Conservation (phyloP, 2,797 vertebrate species). For the Onychomys leucogaster region DNA sequence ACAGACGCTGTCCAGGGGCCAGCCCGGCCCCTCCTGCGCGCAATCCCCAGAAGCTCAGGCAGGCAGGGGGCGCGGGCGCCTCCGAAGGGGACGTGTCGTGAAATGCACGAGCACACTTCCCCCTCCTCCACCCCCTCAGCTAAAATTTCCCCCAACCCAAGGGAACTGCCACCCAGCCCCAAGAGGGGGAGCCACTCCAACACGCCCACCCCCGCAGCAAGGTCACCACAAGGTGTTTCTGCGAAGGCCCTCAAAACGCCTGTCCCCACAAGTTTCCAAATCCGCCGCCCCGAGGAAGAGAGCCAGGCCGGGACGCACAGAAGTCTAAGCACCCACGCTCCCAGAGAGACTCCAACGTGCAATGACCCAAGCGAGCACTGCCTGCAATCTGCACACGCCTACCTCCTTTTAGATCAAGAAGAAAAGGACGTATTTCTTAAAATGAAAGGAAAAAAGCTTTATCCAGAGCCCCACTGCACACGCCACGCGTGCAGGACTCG, state of each 20-base stretch:
- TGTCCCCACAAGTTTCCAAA: conserved; percentile 36
- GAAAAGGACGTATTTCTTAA: background rate
- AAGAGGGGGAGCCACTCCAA: background rate
- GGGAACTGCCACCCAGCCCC: background rate
- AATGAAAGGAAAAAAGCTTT: background rate
- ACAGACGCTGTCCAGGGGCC: conserved; percentile 57
- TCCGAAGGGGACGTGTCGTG: conserved; percentile 80
- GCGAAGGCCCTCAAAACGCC: background rate
- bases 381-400: background rate
- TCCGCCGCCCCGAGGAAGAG: background rate
- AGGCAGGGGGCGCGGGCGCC: conserved; percentile 76
- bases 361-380: background rate
- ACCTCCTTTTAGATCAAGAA: background rate
- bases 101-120: conserved; percentile 79
- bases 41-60: conserved; percentile 77
- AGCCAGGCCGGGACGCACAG: background rate
- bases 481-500: background rate
- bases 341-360: background rate
- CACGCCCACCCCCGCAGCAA: background rate
- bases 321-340: background rate
- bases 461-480: background rate
- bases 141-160: conserved; percentile 45
- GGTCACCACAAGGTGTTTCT: conserved; percentile 48
- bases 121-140: conserved; percentile 28
- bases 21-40: conserved; percentile 30